Evolutionary conservation across 2,113 vertebrate genomes (phyloP), one percentile per base, ranked within the genome.

Genomic region (Engraulis encrasicolus): DNA sequence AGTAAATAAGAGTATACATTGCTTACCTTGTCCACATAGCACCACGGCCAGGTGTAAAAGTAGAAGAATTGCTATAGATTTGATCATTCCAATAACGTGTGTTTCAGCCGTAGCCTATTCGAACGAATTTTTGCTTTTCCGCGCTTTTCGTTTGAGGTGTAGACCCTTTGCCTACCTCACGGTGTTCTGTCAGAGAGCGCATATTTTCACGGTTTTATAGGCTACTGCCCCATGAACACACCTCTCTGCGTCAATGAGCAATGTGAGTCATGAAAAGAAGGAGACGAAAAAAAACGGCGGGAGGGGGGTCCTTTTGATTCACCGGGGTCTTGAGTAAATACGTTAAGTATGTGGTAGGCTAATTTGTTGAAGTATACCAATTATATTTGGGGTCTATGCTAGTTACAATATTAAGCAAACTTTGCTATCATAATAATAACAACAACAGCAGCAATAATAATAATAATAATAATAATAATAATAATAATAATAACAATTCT

Each of bases 61-160:
- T 18, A 90, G 85, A 87, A 90, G 18, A 23, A 88, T 27, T 9
- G 85, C 14, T 37, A 81, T 87, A 19, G 88, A 78, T 81, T 0
- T 91, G 81, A 85, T 91, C 95, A 95, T 93, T 92, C 84, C 92
- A 83, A 66, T 86, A 66, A 31, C 78, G 77, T 86, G 79, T 19
- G 23, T 31, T 84, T 23, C 77, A 48, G 66, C 11, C 66, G 27
- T 74, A 74, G 66, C 40, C 40, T 74, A 18, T 27, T 34, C 17
- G 52, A 2, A 74, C 66, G 27, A 74, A 14, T 74, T 74, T 1
- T 74, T 74, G 27, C 1, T 34, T 27, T 2, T 36, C 27, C 31
- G 31, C 31, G 66, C 66, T 34, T 34, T 14, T 15, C 27, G 27
- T 34, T 9, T 45, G 9, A 66, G 54, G 54, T 58, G n/a, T n/a